Evolutionary conservation across 2,888 invertebrate species (phyloP).

Genomic region (Clistopyga incitator): DNA sequence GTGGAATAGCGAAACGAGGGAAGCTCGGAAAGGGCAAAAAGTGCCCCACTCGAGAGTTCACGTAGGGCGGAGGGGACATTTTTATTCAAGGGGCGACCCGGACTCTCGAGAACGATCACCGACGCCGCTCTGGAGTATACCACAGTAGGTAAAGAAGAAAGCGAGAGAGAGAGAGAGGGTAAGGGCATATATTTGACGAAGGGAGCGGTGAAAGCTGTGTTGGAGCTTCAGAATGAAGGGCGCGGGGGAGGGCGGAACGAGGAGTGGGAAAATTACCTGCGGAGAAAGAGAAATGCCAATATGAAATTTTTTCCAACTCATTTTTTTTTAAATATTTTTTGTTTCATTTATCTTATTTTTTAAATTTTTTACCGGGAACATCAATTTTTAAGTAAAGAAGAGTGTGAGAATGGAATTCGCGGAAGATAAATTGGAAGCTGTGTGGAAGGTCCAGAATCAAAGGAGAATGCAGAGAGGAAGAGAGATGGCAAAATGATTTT

Average conservation of each 20-base stretch:
- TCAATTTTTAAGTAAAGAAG: too few relatives aligned
- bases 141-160: slow-evolving; percentile 52
- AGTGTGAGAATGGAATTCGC: too few relatives aligned
- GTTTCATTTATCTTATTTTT: too few relatives aligned
- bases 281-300: background rate
- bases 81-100: slow-evolving; percentile 73
- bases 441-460: too few relatives aligned
- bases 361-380: too few relatives aligned
- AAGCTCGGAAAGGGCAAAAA: slow-evolving; percentile 61
- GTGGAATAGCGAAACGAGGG: slow-evolving; percentile 6
- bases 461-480: too few relatives aligned
- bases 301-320: too few relatives aligned
- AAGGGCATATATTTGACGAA: background rate
- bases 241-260: slow-evolving; percentile 50
- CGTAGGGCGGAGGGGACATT: slow-evolving; percentile 65
- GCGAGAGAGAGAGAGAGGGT: slow-evolving; percentile 22
- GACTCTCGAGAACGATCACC: slow-evolving; percentile 72
- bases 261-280: background rate
- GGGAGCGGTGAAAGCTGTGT: slow-evolving; percentile 45
- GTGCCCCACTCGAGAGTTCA: slow-evolving; percentile 67
- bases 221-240: slow-evolving; percentile 60
- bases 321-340: too few relatives aligned
- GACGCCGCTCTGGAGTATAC: slow-evolving; percentile 45
- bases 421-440: too few relatives aligned
- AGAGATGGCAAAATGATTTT: too few relatives aligned